These are phyloP conservation scores for Conus betulinus DNA, from an alignment of 1,140 invertebrate species.

Conservation along the genomic window DNA sequence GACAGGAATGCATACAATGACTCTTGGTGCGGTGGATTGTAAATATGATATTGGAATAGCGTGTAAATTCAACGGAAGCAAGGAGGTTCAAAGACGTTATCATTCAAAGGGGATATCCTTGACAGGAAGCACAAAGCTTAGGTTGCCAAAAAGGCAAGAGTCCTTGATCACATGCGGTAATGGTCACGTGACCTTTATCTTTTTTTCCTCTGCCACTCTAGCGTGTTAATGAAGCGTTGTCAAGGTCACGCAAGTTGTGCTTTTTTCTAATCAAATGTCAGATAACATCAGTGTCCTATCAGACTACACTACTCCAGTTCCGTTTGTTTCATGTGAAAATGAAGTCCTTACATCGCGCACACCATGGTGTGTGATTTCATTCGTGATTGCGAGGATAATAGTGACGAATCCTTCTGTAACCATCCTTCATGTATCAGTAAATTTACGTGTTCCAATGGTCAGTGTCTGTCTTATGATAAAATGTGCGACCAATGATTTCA, in stretches of 20 bases:
- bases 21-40: too few relatives aligned
- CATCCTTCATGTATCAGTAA: background rate
- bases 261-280: background rate
- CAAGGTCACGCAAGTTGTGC: too few relatives aligned
- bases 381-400: background rate
- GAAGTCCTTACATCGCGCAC: background rate
- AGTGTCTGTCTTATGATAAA: background rate
- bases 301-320: background rate
- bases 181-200: conserved; percentile 15
- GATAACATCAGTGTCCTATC: background rate
- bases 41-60: too few relatives aligned
- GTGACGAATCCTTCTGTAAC: conserved; percentile 12
- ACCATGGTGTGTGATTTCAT: conserved; percentile 10
- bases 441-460: background rate
- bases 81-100: too few relatives aligned
- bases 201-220: background rate
- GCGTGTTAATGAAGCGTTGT: too few relatives aligned
- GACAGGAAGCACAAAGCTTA: background rate
- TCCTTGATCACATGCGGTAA: background rate
- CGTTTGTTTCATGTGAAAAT: background rate
- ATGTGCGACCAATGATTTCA: background rate
- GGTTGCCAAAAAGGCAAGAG: background rate
- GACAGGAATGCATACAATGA: background rate
- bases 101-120: background rate
- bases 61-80: background rate